Evolutionary conservation across 2,113 vertebrate species (phyloP).

Genomic region (Cnemophilus loriae): DNA sequence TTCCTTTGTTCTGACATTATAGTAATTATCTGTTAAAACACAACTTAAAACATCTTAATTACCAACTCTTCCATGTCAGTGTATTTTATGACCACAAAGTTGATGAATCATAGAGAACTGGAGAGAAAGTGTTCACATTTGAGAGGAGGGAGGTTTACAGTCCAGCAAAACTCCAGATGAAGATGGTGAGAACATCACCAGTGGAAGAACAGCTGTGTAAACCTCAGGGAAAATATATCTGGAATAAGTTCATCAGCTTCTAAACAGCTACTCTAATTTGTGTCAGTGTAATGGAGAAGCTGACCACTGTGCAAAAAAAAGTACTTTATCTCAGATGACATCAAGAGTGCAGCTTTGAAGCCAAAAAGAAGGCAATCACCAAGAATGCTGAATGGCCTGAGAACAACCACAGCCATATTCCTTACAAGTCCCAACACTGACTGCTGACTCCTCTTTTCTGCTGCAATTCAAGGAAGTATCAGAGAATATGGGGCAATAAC

Average conservation of each 20-base stretch:
- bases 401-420: rapidly evolving
- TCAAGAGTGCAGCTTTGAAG: not conserved
- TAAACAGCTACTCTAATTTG: not conserved
- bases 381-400: not conserved
- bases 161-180: not conserved
- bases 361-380: not conserved
- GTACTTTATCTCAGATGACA: not conserved
- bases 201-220: not conserved
- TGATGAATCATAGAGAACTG: not conserved
- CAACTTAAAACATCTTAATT: not conserved
- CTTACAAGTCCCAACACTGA: not conserved
- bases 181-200: not conserved
- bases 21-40: not conserved
- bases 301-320: not conserved
- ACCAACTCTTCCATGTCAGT: not conserved
- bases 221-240: not conserved
- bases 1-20: not conserved
- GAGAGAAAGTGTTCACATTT: not conserved
- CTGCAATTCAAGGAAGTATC: not conserved
- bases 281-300: not conserved
- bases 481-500: not conserved
- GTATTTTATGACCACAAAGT: not conserved
- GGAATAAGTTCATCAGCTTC: not conserved
- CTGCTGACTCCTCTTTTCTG: not conserved
- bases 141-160: not conserved